Percentiles rank a stretch among this genome's conserved stretches.
These are phyloP conservation scores for Eulithis prunata DNA, from an alignment of 2,888 invertebrate genomes.

Conservation along the genomic window DNA sequence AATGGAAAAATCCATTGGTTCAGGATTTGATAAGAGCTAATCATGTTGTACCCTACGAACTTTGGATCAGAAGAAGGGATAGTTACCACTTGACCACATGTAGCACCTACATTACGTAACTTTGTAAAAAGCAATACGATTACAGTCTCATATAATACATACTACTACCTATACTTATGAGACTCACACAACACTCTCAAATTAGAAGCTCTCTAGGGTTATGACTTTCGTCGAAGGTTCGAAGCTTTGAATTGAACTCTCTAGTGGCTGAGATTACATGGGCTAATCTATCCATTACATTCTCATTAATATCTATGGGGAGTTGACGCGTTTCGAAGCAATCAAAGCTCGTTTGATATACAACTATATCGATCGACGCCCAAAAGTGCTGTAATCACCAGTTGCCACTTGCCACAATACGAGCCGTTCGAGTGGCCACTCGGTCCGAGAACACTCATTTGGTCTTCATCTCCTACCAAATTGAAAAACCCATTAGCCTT, in stretches of 20 bases:
- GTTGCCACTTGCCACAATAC: slow-evolving; percentile 15
- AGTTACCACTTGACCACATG: no score
- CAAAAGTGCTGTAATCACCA: slow-evolving; percentile 10
- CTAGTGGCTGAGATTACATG: slow-evolving; percentile 1
- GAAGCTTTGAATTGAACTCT: slow-evolving; percentile 6
- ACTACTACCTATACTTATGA: no score
- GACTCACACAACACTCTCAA: no score
- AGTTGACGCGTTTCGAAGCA: slow-evolving; percentile 6
- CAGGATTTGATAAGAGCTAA: no score
- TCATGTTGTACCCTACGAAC: no score
- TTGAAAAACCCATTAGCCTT: slow-evolving; percentile 25
- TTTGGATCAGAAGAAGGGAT: no score
- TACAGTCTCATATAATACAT: no score
- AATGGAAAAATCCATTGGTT: no score
- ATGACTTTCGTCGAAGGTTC: no score
- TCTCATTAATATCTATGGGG: slow-evolving; percentile 6
- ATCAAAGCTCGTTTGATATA: slow-evolving; percentile 15
- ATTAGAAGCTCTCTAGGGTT: no score
- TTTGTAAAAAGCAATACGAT: no score
- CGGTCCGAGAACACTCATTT: slow-evolving; percentile 12
- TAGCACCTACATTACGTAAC: no score
- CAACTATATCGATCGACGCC: slow-evolving; percentile 15
- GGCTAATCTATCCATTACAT: slow-evolving; percentile 9
- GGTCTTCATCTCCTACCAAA: slow-evolving; percentile 14
- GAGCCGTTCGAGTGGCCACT: slow-evolving; percentile 23